These are phyloP conservation scores for Spea bombifrons DNA, from an alignment of 2,113 vertebrate species.

Conservation along the genomic window DNA sequence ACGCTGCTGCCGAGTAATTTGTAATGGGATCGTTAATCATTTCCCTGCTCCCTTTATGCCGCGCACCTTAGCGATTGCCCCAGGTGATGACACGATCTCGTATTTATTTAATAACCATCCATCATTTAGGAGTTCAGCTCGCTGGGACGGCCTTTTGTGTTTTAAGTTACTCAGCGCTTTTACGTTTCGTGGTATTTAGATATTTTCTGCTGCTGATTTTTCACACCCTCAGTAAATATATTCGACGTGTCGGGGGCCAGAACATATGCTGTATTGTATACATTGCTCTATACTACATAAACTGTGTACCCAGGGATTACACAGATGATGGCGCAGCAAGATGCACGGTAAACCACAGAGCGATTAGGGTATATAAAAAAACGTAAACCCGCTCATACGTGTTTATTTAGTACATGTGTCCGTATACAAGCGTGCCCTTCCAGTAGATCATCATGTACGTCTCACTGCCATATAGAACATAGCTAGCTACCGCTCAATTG, in stretches of 20 bases:
- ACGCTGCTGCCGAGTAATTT: no score
- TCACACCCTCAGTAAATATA: not conserved
- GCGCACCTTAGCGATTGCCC: not conserved
- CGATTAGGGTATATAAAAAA: no score
- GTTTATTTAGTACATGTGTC: no score
- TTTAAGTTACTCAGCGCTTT: not conserved
- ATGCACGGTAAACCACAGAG: no score
- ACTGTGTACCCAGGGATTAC: not conserved
- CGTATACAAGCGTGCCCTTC: no score
- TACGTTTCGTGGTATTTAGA: not conserved
- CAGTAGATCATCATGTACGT: no score
- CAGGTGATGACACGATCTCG: conserved; percentile 8
- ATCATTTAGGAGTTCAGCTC: conserved; percentile 11
- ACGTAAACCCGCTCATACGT: no score
- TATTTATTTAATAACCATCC: conserved; percentile 16
- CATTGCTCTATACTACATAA: not conserved
- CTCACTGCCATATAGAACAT: no score
- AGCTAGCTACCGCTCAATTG: no score
- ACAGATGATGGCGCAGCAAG: no score
- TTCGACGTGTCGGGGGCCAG: not conserved
- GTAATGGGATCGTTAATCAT: conserved; percentile 10
- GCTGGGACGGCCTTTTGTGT: not conserved
- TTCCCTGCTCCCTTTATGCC: conserved; percentile 1
- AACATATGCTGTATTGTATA: not conserved
- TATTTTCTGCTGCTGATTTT: not conserved